Evolutionary conservation across 2,888 invertebrate species (phyloP).

Genomic region (Epirrhoe alternata): DNA sequence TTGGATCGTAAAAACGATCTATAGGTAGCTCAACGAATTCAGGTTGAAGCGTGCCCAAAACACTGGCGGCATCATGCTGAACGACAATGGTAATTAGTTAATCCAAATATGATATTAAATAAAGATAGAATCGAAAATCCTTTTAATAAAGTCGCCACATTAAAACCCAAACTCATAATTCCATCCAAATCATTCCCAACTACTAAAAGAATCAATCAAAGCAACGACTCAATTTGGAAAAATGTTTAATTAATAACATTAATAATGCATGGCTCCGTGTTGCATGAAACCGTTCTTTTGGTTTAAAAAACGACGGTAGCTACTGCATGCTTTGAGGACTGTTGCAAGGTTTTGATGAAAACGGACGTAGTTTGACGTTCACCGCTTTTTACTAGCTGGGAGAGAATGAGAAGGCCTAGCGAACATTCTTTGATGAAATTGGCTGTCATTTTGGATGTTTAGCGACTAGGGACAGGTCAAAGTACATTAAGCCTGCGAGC

Average conservation of each 20-base stretch:
- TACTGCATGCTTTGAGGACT: constrained; percentile 56
- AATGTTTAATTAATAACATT: constrained; percentile 72
- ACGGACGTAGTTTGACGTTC: background rate
- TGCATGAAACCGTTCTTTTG: constrained; percentile 71
- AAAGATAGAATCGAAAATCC: too few relatives aligned
- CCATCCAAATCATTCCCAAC: constrained; percentile 33
- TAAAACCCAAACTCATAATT: constrained; percentile 6
- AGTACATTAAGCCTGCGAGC: too few relatives aligned
- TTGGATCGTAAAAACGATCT: too few relatives aligned
- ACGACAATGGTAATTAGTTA: too few relatives aligned
- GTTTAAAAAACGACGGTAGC: constrained; percentile 76
- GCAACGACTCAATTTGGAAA: constrained; percentile 72
- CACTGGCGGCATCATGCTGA: too few relatives aligned
- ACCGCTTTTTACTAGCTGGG: background rate
- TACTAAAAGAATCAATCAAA: constrained; percentile 59
- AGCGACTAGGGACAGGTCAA: too few relatives aligned
- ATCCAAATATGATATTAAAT: too few relatives aligned
- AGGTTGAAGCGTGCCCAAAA: too few relatives aligned
- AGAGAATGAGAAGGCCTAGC: too few relatives aligned
- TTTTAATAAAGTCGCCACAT: constrained; percentile 13
- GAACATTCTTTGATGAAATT: too few relatives aligned
- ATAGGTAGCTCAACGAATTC: too few relatives aligned
- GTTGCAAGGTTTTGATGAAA: constrained; percentile 5
- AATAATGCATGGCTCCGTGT: constrained; percentile 68
- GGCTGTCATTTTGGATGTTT: too few relatives aligned